A percentile compares a stretch with the other conserved stretches of the same genome.
phyloP scores from a whole-genome alignment of 2,797 vertebrate species.

The Molothrus aeneus region DNA sequence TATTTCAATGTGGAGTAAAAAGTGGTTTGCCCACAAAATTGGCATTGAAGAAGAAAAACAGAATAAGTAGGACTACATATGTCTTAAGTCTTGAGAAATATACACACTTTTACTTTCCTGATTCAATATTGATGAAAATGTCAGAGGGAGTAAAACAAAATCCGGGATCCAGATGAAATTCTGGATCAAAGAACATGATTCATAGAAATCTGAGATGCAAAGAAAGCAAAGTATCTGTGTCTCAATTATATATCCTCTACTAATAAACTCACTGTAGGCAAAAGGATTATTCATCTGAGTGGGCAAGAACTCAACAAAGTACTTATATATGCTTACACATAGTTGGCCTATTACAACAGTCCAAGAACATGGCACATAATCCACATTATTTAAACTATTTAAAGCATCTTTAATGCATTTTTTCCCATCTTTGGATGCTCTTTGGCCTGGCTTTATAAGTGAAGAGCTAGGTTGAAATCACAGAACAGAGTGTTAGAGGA shows the following conservation, averaged over 20 bases:
- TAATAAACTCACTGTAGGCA: background rate
- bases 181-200: background rate
- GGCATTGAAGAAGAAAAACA: background rate
- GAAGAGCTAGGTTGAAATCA: background rate
- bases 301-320: background rate
- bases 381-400: background rate
- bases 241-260: background rate
- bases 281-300: background rate
- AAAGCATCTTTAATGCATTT: background rate
- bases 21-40: background rate
- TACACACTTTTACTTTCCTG: background rate
- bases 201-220: background rate
- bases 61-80: background rate
- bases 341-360: background rate
- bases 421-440: background rate
- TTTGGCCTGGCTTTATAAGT: background rate
- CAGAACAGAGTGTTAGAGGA: background rate
- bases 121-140: background rate
- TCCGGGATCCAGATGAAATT: background rate
- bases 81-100: background rate
- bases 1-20: background rate
- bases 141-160: constrained; percentile 10
- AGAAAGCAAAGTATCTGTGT: background rate
- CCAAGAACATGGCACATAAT: rapidly evolving
- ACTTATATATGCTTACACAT: background rate